phyloP scores from a whole-genome alignment of 2,888 invertebrate genomes.

The Phengaris arion region DNA sequence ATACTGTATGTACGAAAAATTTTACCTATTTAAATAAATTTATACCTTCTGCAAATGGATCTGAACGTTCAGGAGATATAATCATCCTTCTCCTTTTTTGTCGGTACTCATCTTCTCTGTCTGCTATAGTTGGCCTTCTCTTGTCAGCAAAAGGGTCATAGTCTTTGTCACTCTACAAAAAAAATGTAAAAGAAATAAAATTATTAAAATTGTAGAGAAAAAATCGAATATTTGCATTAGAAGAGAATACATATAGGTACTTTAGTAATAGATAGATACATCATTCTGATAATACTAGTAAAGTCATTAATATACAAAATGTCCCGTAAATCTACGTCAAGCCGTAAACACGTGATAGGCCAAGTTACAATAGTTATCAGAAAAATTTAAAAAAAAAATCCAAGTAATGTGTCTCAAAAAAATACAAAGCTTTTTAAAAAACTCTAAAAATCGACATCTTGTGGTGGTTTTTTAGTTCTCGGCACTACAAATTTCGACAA shows the following conservation, averaged over 20 bases:
- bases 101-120: constrained; percentile 98
- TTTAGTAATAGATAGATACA: neutral
- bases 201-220: neutral
- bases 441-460: too few species aligned
- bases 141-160: constrained; percentile 97
- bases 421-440: too few species aligned
- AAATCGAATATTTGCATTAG: neutral
- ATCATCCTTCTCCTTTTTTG: constrained; percentile 92
- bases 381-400: too few species aligned
- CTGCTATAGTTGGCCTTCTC: constrained; percentile 94
- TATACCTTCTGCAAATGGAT: constrained; percentile 98
- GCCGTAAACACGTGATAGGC: too few species aligned
- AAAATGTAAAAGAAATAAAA: neutral
- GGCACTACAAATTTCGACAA: too few species aligned
- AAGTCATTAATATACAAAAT: too few species aligned
- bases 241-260: neutral
- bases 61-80: constrained; percentile 97
- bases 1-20: too few species aligned
- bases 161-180: constrained; percentile 90
- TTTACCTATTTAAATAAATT: neutral
- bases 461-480: too few species aligned
- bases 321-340: too few species aligned
- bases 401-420: too few species aligned
- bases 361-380: too few species aligned
- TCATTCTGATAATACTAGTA: too few species aligned